A percentile compares a stretch with the other conserved stretches of the same genome.
phyloP scores from a whole-genome alignment of 2,888 invertebrate species.

The Anorthoa munda region DNA sequence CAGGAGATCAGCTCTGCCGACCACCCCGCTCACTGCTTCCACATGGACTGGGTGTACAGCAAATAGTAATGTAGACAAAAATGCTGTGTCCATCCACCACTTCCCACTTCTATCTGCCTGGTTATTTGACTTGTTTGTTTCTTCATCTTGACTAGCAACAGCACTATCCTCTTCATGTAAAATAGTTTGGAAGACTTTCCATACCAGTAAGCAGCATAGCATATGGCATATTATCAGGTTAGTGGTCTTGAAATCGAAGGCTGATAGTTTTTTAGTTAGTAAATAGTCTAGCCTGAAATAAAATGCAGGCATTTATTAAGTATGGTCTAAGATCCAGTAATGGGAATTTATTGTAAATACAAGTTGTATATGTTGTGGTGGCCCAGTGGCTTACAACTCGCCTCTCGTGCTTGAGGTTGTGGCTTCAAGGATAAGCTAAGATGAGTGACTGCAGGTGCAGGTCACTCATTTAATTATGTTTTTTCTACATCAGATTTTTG shows the following conservation, averaged over 20 bases:
- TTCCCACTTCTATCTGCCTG: slow-evolving; percentile 28
- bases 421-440: too few species aligned
- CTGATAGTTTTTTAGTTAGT: slow-evolving; percentile 91
- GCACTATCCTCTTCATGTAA: slow-evolving; percentile 52
- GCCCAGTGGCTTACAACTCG: too few species aligned
- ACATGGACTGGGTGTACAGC: slow-evolving; percentile 98
- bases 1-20: slow-evolving; percentile 97
- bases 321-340: too few species aligned
- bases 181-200: slow-evolving; percentile 73
- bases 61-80: slow-evolving; percentile 94
- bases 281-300: slow-evolving; percentile 92
- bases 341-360: too few species aligned
- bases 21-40: slow-evolving; percentile 97
- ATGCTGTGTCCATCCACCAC: slow-evolving; percentile 85
- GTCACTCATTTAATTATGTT: too few species aligned
- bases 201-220: slow-evolving; percentile 83
- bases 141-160: slow-evolving; percentile 12
- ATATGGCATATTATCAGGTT: slow-evolving; percentile 95
- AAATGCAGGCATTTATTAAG: neutral
- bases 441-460: too few species aligned
- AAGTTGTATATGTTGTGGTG: too few species aligned
- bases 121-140: slow-evolving; percentile 5
- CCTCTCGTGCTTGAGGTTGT: too few species aligned
- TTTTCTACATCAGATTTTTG: too few species aligned
- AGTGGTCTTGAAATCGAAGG: slow-evolving; percentile 93